Evolutionary conservation across 1,140 invertebrate genomes (phyloP).

Genomic region (Psilanteris sp.): DNA sequence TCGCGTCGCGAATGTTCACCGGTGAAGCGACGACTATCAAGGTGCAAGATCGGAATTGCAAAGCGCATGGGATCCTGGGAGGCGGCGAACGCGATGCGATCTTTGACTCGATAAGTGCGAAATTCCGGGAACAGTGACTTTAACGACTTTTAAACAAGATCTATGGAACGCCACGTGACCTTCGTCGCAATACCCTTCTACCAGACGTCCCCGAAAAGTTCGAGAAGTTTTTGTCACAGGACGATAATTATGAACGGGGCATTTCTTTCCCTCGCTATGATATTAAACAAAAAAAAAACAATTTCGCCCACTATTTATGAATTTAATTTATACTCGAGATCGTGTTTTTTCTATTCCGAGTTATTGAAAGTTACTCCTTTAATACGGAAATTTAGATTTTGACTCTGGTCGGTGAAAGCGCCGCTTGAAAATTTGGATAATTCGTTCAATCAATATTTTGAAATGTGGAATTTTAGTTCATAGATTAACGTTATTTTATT

Average conservation of each 20-base stretch:
- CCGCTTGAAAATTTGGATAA: too few relatives aligned
- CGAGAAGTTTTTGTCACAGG: not conserved
- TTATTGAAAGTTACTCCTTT: too few relatives aligned
- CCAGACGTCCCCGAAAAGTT: constrained; percentile 23
- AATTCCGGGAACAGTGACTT: constrained; percentile 79
- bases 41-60: constrained; percentile 80
- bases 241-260: constrained; percentile 1
- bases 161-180: constrained; percentile 75
- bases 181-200: constrained; percentile 72
- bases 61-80: constrained; percentile 75
- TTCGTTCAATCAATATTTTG: too few relatives aligned
- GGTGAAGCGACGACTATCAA: constrained; percentile 73
- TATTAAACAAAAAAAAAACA: too few relatives aligned
- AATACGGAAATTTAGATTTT: too few relatives aligned
- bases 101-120: constrained; percentile 75
- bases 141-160: constrained; percentile 80
- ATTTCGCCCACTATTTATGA: too few relatives aligned
- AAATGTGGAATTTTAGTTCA: too few relatives aligned
- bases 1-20: constrained; percentile 64
- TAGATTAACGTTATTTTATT: too few relatives aligned
- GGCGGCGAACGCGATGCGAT: constrained; percentile 74
- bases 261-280: too few relatives aligned
- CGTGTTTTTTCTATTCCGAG: too few relatives aligned
- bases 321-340: too few relatives aligned
- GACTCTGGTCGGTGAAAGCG: too few relatives aligned